Evolutionary conservation across 2,113 vertebrate species (phyloP).

Genomic region (Odocoileus hemionus): DNA sequence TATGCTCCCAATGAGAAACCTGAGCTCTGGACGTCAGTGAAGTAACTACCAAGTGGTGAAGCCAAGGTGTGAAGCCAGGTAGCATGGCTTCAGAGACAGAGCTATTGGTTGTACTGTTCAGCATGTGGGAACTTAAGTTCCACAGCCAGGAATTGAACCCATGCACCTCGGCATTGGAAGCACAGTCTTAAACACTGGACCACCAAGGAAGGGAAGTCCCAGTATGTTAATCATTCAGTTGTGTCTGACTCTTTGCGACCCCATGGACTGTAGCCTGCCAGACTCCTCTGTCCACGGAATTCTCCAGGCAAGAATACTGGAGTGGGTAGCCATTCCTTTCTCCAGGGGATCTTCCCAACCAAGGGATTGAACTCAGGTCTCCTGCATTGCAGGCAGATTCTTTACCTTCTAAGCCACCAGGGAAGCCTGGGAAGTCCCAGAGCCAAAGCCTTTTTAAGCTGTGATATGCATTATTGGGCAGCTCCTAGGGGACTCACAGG

Average conservation of each 20-base stretch:
- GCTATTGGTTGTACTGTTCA: neutral
- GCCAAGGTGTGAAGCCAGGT: neutral
- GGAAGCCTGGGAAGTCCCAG: neutral
- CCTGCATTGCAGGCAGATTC: neutral
- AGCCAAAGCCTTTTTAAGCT: neutral
- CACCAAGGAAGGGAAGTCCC: neutral
- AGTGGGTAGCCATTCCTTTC: neutral
- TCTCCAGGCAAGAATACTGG: neutral
- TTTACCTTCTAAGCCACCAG: neutral
- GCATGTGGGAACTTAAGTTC: neutral
- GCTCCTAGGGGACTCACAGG: neutral
- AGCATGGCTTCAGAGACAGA: neutral
- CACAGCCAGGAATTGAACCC: neutral
- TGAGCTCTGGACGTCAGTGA: neutral
- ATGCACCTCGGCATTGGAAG: neutral
- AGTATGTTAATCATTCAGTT: neutral
- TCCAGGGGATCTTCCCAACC: neutral
- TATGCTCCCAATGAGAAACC: neutral
- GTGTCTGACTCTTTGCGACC: neutral
- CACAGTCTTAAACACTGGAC: neutral
- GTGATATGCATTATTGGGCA: neutral
- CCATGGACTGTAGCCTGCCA: neutral
- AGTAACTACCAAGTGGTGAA: neutral
- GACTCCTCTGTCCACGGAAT: neutral
- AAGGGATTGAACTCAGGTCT: neutral